Base-by-base conservation (phyloP, 2,888 invertebrate species). In the Alcis repandata region DNA sequence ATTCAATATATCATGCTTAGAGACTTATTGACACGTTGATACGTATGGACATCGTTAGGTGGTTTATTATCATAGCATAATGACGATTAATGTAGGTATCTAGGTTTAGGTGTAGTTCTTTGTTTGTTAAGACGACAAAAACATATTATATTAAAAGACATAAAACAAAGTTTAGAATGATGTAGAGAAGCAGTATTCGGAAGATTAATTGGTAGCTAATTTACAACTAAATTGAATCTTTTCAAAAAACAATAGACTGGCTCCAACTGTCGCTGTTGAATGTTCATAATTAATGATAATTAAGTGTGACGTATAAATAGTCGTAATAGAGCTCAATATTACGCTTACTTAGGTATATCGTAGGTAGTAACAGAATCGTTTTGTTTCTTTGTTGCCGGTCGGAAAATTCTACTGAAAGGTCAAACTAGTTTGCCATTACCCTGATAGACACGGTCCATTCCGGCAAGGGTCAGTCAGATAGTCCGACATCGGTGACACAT, bases 351-450 rank as follows among this genome's bases (percentile, higher is more conserved):
- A 6, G 6, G 6, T 0, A 38, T 38, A 13, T n/a, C 17, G 41
- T 17, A 41, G n/a, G 3, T 41, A n/a, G 15, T 41, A 2, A n/a
- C 17, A 17, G 17, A 41, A 2, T 43, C 6, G 22, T 57, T 17
- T 11, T 49, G 17, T 65, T 65, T 60, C 68, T 68, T 68, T 70
- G 59, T 67, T 40, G 33, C 33, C 33, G 63, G 46, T 66, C 71
- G 84, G 85, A 83, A 84, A 84, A 74, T 84, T 84, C 69, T 79
- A 68, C 62, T 40, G 45, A 19, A 63, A 72, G 77, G 80, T 84
- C 82, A 78, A 53, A 62, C 59, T 60, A 65, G 56, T 20, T 22
- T 7, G 13, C 22, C 49, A 58, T 76, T 78, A 79, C 62, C 66
- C 53, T 63, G 84, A 84, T 84, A 81, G 20, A 67, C 74, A 72